phyloP scores from a whole-genome alignment of 2,888 invertebrate species.

The Heliconius ethilla region DNA sequence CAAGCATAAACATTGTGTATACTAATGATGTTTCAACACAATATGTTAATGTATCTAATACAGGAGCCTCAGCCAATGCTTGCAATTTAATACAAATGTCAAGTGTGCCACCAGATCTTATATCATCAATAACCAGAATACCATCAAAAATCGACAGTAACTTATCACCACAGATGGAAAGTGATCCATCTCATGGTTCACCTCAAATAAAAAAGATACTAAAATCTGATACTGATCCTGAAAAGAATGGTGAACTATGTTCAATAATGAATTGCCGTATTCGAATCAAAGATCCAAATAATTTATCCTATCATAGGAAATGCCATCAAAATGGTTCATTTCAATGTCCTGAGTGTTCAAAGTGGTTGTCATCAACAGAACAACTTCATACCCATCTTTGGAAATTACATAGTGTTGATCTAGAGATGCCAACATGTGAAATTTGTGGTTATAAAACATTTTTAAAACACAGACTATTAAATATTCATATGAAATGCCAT shows the following conservation, averaged over 20 bases:
- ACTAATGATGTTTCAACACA: conserved; percentile 69
- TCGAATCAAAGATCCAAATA: conserved; percentile 80
- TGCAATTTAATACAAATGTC: conserved; percentile 68
- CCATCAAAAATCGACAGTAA: conserved; percentile 49
- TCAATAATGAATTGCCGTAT: conserved; percentile 80
- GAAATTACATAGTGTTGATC: conserved; percentile 88
- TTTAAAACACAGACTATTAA: conserved; percentile 86
- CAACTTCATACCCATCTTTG: conserved; percentile 90
- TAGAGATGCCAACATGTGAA: conserved; percentile 90
- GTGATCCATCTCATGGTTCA: conserved; percentile 47
- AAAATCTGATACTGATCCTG: conserved; percentile 42
- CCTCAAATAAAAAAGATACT: conserved; percentile 48
- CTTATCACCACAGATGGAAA: conserved; percentile 49
- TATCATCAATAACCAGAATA: conserved; percentile 66
- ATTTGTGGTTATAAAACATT: conserved; percentile 88
- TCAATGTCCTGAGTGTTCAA: conserved; percentile 86
- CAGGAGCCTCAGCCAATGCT: conserved; percentile 52
- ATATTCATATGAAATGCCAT: conserved; percentile 89
- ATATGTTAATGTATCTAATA: conserved; percentile 65
- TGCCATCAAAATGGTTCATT: conserved; percentile 81
- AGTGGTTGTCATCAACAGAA: conserved; percentile 82
- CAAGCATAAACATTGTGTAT: conserved; percentile 77
- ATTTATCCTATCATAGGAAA: conserved; percentile 84
- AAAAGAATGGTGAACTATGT: conserved; percentile 70
- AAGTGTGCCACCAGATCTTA: conserved; percentile 72